Base-by-base conservation (phyloP, 2,797 vertebrate species). In the Helostoma temminkii region DNA sequence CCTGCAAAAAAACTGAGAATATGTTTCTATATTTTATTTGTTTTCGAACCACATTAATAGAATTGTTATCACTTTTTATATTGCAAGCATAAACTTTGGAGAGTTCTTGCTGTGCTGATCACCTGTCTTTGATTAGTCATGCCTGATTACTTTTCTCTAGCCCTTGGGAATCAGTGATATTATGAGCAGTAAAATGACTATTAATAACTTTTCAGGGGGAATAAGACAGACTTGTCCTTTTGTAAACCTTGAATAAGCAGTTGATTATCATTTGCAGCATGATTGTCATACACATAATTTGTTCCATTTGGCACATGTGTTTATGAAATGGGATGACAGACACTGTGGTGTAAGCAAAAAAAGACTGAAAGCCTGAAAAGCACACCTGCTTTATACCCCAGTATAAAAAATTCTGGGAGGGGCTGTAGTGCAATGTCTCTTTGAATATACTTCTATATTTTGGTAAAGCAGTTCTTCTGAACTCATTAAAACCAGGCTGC, bases 61-160 rank as follows among this genome's bases (percentile, higher is more conserved):
- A 65, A 71, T 80, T 58, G 14, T 56, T 60, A 47, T 70, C 65
- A 61, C 15, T 61, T 54, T n/a, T 69, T 69, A 76, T 72, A 83
- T 65, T 59, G 61, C 39, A 52, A 68, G 53, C 68, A 76, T 66
- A 32, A 71, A 39, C 5, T 56, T 67, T 75, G 55, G 32, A 49
- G 64, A 66, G 59, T 70, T 83, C 66, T 57, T 47, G 47, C 71
- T 50, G 34, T 61, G 73, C 47, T 24, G 18, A 78, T 76, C 73
- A 74, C 26, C 72, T 46, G 71, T 54, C 43, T 87, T 85, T 85
- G 78, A 88, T 87, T 72, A 63, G 64, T 68, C 79, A 71, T 64
- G 75, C 75, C 50, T 49, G 64, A 80, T 72, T 52, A 64, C 66
- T 72, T 84, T 81, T 62, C 70, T 49, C 22, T 37, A 25, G 14